Evolutionary conservation across 2,113 vertebrate genomes (phyloP).

Genomic region (Labrus mixtus): DNA sequence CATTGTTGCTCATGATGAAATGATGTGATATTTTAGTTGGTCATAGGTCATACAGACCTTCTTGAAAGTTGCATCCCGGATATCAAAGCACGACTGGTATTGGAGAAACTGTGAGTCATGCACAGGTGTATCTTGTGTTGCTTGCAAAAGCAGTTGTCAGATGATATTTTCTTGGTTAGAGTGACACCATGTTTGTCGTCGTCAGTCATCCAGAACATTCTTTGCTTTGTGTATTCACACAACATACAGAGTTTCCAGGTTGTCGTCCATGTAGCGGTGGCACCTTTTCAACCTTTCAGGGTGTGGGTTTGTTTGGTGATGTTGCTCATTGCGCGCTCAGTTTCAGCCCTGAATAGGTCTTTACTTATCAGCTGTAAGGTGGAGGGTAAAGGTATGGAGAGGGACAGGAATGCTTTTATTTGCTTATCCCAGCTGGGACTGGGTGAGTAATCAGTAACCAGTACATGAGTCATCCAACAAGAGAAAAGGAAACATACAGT

Average conservation of each 20-base stretch:
- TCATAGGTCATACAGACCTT: too few relatives aligned
- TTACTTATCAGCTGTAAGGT: conserved; percentile 9
- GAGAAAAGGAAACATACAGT: conserved; percentile 38
- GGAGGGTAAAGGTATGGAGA: conserved; percentile 24
- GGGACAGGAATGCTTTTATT: conserved; percentile 51
- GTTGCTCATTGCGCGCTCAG: neutral
- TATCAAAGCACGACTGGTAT: neutral
- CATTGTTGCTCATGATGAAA: neutral
- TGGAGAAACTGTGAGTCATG: neutral
- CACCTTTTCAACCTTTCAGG: conserved; percentile 17
- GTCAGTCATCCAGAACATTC: conserved; percentile 25
- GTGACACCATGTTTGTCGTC: conserved; percentile 6
- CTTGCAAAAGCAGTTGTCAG: neutral
- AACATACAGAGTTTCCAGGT: conserved; percentile 15
- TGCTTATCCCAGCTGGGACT: conserved; percentile 44
- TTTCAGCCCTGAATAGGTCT: conserved; percentile 12
- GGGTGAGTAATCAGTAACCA: conserved; percentile 63
- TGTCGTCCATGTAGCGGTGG: conserved; percentile 1
- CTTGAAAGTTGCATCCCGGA: neutral
- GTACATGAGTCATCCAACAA: conserved; percentile 54
- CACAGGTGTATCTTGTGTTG: conserved; percentile 9
- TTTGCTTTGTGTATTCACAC: neutral
- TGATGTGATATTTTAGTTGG: neutral
- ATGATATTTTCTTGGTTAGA: neutral
- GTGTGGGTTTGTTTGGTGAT: conserved; percentile 47